These are phyloP conservation scores for Tribolium castaneum DNA, from an alignment of 1,140 invertebrate genomes.

Conservation along the genomic window DNA sequence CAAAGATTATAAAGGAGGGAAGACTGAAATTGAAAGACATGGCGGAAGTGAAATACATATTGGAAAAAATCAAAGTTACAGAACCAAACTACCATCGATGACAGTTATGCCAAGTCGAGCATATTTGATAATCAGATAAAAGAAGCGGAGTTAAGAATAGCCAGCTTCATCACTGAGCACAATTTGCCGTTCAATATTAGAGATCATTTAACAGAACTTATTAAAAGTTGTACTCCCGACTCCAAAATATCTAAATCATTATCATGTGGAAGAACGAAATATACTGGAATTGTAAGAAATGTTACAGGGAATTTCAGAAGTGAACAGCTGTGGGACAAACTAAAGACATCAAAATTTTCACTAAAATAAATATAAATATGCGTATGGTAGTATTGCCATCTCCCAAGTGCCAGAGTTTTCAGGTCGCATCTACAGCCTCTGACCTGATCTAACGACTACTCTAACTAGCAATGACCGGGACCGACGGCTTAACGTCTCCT, in stretches of 20 bases:
- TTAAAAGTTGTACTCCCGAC: conserved; percentile 41
- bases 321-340: conserved; percentile 14
- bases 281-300: conserved; percentile 31
- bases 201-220: conserved; percentile 44
- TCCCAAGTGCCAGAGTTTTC: too few relatives aligned
- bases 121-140: background rate
- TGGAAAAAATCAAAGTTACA: background rate
- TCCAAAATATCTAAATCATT: conserved; percentile 40
- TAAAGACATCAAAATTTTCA: conserved; percentile 56
- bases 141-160: conserved; percentile 42
- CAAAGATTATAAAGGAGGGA: background rate
- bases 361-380: too few relatives aligned
- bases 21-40: background rate
- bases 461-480: too few relatives aligned
- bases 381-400: too few relatives aligned
- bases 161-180: conserved; percentile 47
- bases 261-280: conserved; percentile 40
- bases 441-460: too few relatives aligned
- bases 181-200: conserved; percentile 49
- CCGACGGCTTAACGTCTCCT: too few relatives aligned
- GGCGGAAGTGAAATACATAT: background rate
- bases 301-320: conserved; percentile 16
- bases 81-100: background rate
- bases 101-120: background rate
- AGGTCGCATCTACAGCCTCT: too few relatives aligned